Evolutionary conservation across 1,140 invertebrate genomes (phyloP).

Genomic region (Centruroides sculpturatus): DNA sequence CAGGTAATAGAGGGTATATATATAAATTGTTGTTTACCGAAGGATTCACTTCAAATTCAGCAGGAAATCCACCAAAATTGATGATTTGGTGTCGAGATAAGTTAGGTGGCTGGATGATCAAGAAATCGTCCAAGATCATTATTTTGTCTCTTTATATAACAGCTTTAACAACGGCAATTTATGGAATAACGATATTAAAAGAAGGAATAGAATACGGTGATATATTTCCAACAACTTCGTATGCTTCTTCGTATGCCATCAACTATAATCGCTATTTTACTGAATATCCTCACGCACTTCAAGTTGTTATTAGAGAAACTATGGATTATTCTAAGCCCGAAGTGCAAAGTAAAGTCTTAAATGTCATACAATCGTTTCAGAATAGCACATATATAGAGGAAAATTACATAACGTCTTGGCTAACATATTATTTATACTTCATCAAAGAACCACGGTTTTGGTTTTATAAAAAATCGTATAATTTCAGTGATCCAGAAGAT

Average conservation of each 20-base stretch:
- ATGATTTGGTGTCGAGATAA: no score
- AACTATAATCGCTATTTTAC: slow-evolving; percentile 73
- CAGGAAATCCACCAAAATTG: no score
- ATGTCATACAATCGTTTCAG: slow-evolving; percentile 59
- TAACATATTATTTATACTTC: slow-evolving; percentile 65
- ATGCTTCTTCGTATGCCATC: slow-evolving; percentile 79
- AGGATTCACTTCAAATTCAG: no score
- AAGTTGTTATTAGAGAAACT: slow-evolving; percentile 65
- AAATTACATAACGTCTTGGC: slow-evolving; percentile 69
- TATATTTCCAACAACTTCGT: slow-evolving; percentile 69
- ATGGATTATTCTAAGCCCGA: slow-evolving; percentile 68
- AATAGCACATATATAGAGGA: slow-evolving; percentile 54
- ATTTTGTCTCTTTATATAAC: slow-evolving; percentile 59
- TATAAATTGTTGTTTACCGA: no score
- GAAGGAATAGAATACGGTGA: slow-evolving; percentile 76
- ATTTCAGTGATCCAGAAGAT: slow-evolving; percentile 54
- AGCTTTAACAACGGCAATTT: slow-evolving; percentile 69
- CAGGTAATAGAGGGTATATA: no score
- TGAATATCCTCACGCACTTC: slow-evolving; percentile 76
- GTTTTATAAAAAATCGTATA: slow-evolving; percentile 39
- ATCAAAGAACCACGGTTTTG: slow-evolving; percentile 54
- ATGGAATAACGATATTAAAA: slow-evolving; percentile 69
- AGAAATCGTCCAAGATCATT: slow-evolving; percentile 43
- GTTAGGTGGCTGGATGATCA: no score
- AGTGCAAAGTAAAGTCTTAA: slow-evolving; percentile 60